Percentiles rank a stretch among this genome's conserved stretches.
These are phyloP conservation scores for Cyanoliseus patagonus DNA, from an alignment of 2,113 vertebrate genomes.

Conservation along the genomic window DNA sequence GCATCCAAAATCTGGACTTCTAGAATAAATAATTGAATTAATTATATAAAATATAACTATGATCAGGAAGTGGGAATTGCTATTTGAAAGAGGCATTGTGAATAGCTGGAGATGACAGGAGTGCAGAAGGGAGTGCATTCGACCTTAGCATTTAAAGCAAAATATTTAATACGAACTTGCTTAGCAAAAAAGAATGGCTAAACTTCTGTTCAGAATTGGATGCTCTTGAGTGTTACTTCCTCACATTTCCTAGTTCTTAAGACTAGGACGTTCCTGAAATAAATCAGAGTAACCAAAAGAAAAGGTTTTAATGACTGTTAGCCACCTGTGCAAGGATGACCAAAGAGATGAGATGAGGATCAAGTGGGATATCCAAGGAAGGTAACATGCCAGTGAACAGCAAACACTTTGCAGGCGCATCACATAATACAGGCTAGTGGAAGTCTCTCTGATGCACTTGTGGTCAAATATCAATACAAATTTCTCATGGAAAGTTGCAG, in stretches of 20 bases:
- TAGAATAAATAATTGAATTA: not conserved
- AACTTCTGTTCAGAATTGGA: not conserved
- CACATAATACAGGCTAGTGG: not conserved
- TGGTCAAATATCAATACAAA: not conserved
- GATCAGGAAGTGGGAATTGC: not conserved
- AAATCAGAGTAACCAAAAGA: not conserved
- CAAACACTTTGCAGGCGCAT: not conserved
- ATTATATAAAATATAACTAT: not conserved
- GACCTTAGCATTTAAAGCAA: not conserved
- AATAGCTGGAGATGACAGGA: not conserved
- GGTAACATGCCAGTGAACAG: not conserved
- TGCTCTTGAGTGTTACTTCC: not conserved
- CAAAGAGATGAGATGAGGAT: not conserved
- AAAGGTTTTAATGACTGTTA: not conserved
- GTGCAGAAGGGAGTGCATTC: not conserved
- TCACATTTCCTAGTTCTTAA: not conserved
- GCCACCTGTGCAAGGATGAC: not conserved
- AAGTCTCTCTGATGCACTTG: not conserved
- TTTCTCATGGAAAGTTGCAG: not conserved
- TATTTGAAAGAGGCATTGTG: not conserved
- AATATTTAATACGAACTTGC: not conserved
- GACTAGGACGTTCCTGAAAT: not conserved
- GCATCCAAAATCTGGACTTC: not conserved
- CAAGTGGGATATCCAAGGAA: not conserved
- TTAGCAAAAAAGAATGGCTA: not conserved